These are phyloP conservation scores for Arrhamphus sclerolepis DNA, from an alignment of 2,797 vertebrate species.

Conservation along the genomic window DNA sequence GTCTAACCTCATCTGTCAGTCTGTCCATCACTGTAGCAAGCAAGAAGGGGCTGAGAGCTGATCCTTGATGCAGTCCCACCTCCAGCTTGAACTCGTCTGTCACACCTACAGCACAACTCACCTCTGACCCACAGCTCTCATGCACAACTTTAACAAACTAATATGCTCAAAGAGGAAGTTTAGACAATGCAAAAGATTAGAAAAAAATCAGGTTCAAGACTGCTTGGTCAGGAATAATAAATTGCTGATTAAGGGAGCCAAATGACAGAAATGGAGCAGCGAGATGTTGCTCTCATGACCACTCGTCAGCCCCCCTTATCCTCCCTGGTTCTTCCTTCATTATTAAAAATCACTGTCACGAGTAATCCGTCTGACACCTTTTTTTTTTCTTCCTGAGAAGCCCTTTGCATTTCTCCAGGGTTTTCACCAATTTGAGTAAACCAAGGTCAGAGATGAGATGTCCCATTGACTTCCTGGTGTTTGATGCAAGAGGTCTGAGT, in stretches of 20 bases:
- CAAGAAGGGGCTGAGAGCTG: no score
- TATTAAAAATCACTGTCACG: conserved; percentile 40
- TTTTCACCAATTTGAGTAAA: conserved; percentile 20
- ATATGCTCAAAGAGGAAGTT: no score
- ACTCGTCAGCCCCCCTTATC: conserved; percentile 22
- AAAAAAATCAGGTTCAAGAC: no score
- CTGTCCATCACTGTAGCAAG: no score
- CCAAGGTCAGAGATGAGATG: conserved; percentile 36
- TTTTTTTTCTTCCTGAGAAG: conserved; percentile 4
- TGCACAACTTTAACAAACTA: no score
- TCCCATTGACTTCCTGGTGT: conserved; percentile 22
- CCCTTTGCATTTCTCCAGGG: conserved; percentile 26
- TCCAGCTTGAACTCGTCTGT: no score
- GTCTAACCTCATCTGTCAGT: no score
- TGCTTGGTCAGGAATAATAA: neutral
- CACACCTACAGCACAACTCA: no score
- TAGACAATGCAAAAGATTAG: neutral
- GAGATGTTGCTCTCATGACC: conserved; percentile 18
- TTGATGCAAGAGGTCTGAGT: conserved; percentile 44
- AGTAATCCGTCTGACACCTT: conserved; percentile 28
- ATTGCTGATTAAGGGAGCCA: neutral
- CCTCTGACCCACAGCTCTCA: no score
- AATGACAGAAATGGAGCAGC: conserved; percentile 9
- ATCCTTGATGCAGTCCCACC: no score
- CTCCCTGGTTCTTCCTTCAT: conserved; percentile 36